Conservation (phyloP, 2,888 invertebrate species). For the Osedax fenrisi region DNA sequence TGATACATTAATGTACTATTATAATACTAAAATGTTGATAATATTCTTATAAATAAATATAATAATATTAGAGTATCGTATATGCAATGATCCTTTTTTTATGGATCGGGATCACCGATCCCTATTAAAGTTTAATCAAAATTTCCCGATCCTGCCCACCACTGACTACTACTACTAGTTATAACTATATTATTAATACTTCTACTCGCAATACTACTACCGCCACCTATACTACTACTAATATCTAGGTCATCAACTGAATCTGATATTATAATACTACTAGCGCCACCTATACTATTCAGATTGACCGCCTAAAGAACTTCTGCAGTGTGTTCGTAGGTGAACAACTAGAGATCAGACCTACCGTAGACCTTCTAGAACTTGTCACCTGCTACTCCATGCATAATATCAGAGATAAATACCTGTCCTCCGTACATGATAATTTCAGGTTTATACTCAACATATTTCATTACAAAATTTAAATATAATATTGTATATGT, state of each 20-base stretch:
- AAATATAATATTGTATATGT: too few relatives aligned
- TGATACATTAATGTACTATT: too few relatives aligned
- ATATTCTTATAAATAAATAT: too few relatives aligned
- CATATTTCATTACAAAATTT: too few relatives aligned
- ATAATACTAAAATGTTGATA: too few relatives aligned
- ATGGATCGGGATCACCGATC: too few relatives aligned
- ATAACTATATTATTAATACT: background rate
- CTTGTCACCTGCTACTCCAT: background rate
- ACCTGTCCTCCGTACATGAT: background rate
- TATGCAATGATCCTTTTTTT: too few relatives aligned
- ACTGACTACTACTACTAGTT: background rate
- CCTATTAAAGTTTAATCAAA: too few relatives aligned
- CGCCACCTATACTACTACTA: background rate
- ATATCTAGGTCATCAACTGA: background rate
- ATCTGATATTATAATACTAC: too few relatives aligned
- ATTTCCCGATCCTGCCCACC: background rate
- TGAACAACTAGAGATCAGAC: background rate
- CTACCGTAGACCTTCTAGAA: background rate
- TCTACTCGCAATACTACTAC: background rate
- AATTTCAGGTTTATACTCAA: background rate
- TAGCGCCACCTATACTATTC: background rate
- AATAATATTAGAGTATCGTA: too few relatives aligned
- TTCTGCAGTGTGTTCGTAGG: background rate
- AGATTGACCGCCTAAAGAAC: background rate
- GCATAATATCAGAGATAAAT: background rate